Evolutionary conservation across 2,888 invertebrate species (phyloP), one percentile per base, ranked within the genome.

Genomic region (Cremastobaeus sp.): DNA sequence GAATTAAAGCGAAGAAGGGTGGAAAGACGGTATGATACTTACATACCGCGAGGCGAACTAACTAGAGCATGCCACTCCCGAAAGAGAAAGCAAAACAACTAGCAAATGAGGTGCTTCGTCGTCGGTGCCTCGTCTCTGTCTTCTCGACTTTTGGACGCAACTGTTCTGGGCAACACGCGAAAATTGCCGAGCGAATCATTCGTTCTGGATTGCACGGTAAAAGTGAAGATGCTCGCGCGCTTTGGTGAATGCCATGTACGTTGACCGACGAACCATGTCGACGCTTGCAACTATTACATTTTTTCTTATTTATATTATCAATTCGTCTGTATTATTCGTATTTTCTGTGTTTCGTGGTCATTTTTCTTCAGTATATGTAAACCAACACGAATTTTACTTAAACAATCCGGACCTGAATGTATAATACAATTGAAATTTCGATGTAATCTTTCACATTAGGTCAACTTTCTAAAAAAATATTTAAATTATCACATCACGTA

Each of bases 51-150:
- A 78, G 81, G 83, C 73, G 83, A 87, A 87, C 84, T 87, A 87
- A 87, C 84, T 87, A 87, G 86, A 87, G 86, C 87, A 84, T 86
- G 86, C 86, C 86, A 86, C 85, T 87, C 85, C 85, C 85, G 87
- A 87, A 87, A 87, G 86, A 87, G 87, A 87, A 87, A 87, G 87
- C 87, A 86, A 86, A 86, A 87, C 74, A 65, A 70, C 74, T 70
- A 71, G 62, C 55, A 59, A 74, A 65, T 65, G 59, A 74, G 64
- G 59, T 52, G 59, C 15, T 35, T 60, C 62, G 57, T 41, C 28
- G 57, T 34, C 48, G 55, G 48, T 55, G 18, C 59, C 54, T 34
- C 69, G 37, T 66, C 60, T 69, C 37, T 55, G 35, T 55, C 64
- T 64, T 64, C 50, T 62, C 30, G 43, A 43, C 47, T 71, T 64